A percentile compares a stretch with the other conserved stretches of the same genome.
These are phyloP conservation scores for Orgyia antiqua DNA, from an alignment of 2,888 invertebrate species.

Conservation along the genomic window DNA sequence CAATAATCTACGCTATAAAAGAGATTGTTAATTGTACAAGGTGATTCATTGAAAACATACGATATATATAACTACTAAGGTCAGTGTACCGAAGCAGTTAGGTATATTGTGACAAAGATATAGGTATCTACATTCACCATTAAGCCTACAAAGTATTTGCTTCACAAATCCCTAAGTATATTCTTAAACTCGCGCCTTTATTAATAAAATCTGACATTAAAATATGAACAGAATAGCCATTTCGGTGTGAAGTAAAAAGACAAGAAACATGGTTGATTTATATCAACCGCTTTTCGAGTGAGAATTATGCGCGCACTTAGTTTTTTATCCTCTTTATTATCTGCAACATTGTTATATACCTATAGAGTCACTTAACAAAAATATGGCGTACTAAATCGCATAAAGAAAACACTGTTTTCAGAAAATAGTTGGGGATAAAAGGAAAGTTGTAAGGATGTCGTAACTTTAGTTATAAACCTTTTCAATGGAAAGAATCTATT, in stretches of 20 bases:
- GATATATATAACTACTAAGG: no score
- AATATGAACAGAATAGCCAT: conserved; percentile 45
- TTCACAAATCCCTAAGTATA: conserved; percentile 30
- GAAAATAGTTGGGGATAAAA: conserved; percentile 71
- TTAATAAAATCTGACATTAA: conserved; percentile 56
- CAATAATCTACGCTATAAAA: no score
- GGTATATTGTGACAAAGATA: no score
- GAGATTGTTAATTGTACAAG: no score
- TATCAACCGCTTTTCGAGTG: conserved; percentile 53
- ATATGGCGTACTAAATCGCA: conserved; percentile 71
- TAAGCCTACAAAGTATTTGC: conserved; percentile 42
- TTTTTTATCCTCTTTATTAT: conserved; percentile 60
- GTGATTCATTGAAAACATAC: no score
- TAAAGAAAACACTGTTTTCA: conserved; percentile 76
- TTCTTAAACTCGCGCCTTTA: conserved; percentile 43
- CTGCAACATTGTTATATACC: conserved; percentile 62
- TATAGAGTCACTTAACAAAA: conserved; percentile 66
- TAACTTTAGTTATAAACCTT: conserved; percentile 69
- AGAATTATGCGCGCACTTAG: conserved; percentile 57
- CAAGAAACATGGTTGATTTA: conserved; percentile 61
- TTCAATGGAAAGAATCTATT: conserved; percentile 72
- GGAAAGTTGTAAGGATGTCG: conserved; percentile 69
- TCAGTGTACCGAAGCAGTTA: no score
- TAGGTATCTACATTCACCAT: no score
- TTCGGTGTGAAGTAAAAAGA: conserved; percentile 51